These are phyloP conservation scores for Melanocharis versteri DNA, from an alignment of 2,113 vertebrate genomes.

Conservation along the genomic window DNA sequence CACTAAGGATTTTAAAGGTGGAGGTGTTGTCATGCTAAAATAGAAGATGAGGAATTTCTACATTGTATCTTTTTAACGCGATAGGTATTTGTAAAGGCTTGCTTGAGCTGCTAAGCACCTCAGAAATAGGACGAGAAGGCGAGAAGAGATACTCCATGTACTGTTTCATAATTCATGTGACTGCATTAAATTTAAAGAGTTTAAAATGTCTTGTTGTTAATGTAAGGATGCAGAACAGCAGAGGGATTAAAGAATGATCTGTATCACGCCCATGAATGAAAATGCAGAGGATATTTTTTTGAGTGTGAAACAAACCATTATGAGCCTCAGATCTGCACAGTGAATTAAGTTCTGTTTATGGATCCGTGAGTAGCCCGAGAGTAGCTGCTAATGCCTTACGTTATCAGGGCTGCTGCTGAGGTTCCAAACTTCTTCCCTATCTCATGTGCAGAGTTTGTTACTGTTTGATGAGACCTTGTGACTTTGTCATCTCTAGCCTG, in stretches of 20 bases:
- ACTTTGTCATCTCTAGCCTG: not conserved
- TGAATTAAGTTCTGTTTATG: not conserved
- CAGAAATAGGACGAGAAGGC: not conserved
- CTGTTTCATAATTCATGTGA: conserved; percentile 14
- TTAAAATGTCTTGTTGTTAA: not conserved
- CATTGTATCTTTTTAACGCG: not conserved
- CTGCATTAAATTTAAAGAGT: conserved; percentile 8
- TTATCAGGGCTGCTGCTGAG: not conserved
- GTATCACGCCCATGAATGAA: not conserved
- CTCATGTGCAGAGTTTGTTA: not conserved
- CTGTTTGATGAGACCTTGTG: not conserved
- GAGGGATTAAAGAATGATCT: conserved; percentile 5
- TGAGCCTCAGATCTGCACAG: not conserved
- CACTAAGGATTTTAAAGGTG: not conserved
- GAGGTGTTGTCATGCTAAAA: not conserved
- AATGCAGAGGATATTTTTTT: not conserved
- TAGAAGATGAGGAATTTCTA: not conserved
- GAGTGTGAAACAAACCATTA: not conserved
- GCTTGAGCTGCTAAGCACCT: not conserved
- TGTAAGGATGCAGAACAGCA: not conserved
- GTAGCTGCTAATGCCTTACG: not conserved
- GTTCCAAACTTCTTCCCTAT: not conserved
- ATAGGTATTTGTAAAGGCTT: not conserved
- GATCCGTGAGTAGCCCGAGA: not conserved
- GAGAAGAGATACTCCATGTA: not conserved